Conservation (phyloP, 2,113 vertebrate genomes). For the Electrona antarctica region DNA sequence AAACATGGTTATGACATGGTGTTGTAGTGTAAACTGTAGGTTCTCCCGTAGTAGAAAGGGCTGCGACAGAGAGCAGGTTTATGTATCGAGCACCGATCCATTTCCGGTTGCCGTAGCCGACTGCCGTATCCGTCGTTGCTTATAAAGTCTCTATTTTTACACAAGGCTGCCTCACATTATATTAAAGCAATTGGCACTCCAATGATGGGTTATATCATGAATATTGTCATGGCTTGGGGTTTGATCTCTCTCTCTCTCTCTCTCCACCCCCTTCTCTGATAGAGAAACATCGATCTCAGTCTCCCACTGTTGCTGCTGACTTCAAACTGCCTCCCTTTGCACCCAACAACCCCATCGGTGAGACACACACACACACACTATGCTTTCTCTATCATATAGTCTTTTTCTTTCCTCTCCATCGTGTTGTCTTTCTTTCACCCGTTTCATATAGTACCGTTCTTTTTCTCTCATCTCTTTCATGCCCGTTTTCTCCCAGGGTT, state of each 20-base stretch:
- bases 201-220: no score
- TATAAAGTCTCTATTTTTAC: no score
- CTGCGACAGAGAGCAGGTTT: no score
- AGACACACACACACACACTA: constrained; percentile 19
- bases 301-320: constrained; percentile 16
- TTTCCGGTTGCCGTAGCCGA: no score
- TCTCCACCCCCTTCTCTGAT: not conserved
- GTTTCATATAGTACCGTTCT: not conserved
- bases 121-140: no score
- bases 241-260: not conserved
- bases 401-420: not conserved
- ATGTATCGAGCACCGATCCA: no score
- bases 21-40: no score
- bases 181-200: no score
- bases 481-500: constrained; percentile 53
- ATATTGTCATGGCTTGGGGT: no score
- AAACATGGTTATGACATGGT: no score
- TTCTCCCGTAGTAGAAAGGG: no score
- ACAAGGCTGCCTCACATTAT: not conserved
- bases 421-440: not conserved
- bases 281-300: constrained; percentile 48
- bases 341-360: constrained; percentile 70
- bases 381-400: not conserved
- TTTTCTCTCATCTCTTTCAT: not conserved
- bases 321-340: constrained; percentile 62